Evolutionary conservation across 2,797 vertebrate genomes (phyloP).

Genomic region (Tauraco hartlaubi): DNA sequence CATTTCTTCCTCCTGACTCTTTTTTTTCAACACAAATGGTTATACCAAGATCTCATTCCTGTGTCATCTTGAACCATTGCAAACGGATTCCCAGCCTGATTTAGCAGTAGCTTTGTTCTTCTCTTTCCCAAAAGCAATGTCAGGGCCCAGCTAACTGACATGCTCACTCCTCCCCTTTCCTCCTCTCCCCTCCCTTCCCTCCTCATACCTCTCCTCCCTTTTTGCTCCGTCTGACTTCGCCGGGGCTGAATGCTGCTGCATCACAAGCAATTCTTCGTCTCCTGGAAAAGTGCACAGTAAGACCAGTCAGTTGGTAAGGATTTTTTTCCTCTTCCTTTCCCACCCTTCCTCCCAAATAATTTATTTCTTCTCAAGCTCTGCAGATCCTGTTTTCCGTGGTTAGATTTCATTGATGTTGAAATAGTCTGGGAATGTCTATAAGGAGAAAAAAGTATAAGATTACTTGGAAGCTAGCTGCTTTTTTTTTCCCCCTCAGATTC

Average conservation of each 20-base stretch:
- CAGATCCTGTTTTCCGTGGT: background rate
- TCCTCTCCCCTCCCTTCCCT: background rate
- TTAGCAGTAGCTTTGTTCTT: constrained; percentile 3
- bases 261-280: constrained; percentile 56
- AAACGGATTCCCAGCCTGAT: background rate
- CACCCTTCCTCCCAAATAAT: background rate
- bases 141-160: background rate
- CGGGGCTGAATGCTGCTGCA: constrained; percentile 41
- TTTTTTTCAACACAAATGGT: background rate
- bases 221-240: constrained; percentile 9
- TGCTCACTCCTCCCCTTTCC: background rate
- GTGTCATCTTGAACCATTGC: background rate
- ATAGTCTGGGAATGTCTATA: background rate
- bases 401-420: background rate
- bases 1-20: background rate
- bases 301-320: constrained; percentile 58
- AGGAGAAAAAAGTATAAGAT: background rate
- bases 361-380: background rate
- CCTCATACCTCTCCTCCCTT: background rate
- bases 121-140: background rate
- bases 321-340: constrained; percentile 13
- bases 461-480: background rate
- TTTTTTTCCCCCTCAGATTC: background rate
- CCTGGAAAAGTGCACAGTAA: constrained; percentile 63
- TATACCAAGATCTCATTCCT: background rate